Evolutionary conservation across 2,888 invertebrate genomes (phyloP), one percentile per base, ranked within the genome.

Genomic region (Spialia ferax): DNA sequence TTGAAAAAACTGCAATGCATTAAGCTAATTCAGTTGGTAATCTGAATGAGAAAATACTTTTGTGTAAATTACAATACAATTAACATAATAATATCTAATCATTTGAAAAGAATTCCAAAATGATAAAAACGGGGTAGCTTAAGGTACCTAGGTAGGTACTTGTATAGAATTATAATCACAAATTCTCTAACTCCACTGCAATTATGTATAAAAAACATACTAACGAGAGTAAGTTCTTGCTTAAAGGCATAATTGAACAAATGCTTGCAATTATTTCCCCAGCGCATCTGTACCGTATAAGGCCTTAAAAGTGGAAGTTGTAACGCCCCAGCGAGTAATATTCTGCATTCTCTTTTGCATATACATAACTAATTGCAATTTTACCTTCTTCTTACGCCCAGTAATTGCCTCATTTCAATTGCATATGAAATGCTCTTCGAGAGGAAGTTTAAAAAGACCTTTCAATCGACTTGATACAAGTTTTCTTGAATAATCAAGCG

Each of bases 201-300:
- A 61, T 67, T 56, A 48, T 42, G 11, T 18, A 35, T 45, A 38
- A 61, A 61, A 67, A 67, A 67, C 55, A 22, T 45, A 18, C 50
- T 55, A 67, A 61, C 60, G 55, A 67, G 67, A 61, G 55, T 61
- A 61, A 35, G n/a, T 55, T 55, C 61, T 67, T 55, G 61, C 48
- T 67, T 61, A 55, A 45, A 61, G 57, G 61, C 61, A 42, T 61
- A 66, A 67, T 61, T 61, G 61, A 61, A 61, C 60, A 52, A 55
- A 48, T 61, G 54, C 54, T 55, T 61, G 55, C 55, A 55, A 67
- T 67, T 61, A 67, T 67, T 61, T 48, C 55, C 61, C 55, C 18
- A 54, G 23, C 57, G 26, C 29, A n/a, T 54, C 26, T 38, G 22
- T 45, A 20, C 60, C 60, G 13, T 66, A 61, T 32, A 67, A 32